Evolutionary conservation across 2,797 vertebrate species (phyloP).

Genomic region (Acridotheres tristis): DNA sequence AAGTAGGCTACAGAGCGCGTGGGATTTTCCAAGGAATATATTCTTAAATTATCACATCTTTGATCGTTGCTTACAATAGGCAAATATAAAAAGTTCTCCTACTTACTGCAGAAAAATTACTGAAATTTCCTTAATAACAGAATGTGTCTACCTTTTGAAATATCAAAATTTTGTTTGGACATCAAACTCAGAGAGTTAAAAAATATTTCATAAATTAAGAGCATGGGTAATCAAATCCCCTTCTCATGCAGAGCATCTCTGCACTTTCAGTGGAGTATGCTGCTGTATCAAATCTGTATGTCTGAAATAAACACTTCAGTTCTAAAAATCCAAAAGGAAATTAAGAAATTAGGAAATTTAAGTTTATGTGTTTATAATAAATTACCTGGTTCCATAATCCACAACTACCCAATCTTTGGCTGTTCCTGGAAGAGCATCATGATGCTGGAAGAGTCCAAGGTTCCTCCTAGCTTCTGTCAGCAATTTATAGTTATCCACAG

Average conservation of each 20-base stretch:
- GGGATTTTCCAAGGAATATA: background rate
- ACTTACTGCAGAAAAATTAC: background rate
- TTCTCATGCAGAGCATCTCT: background rate
- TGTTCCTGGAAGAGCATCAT: constrained; percentile 91
- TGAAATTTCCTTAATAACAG: no score
- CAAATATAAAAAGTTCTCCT: background rate
- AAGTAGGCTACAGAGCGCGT: background rate
- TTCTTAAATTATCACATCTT: background rate
- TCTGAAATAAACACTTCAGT: background rate
- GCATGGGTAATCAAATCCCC: fast-evolving
- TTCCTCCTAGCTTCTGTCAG: constrained; percentile 84
- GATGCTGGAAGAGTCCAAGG: constrained; percentile 92
- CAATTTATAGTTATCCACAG: constrained; percentile 75
- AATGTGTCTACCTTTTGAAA: background rate
- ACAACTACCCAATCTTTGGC: constrained; percentile 88
- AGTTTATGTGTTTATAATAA: background rate
- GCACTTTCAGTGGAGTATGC: background rate
- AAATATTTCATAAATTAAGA: background rate
- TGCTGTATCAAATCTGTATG: background rate
- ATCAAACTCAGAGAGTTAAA: background rate
- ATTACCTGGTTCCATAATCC: constrained; percentile 91
- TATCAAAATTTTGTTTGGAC: background rate
- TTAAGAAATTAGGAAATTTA: background rate
- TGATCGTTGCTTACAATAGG: background rate
- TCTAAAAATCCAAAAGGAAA: background rate